Conservation (phyloP, 2,797 vertebrate species). For the Macropus fuliginosus region DNA sequence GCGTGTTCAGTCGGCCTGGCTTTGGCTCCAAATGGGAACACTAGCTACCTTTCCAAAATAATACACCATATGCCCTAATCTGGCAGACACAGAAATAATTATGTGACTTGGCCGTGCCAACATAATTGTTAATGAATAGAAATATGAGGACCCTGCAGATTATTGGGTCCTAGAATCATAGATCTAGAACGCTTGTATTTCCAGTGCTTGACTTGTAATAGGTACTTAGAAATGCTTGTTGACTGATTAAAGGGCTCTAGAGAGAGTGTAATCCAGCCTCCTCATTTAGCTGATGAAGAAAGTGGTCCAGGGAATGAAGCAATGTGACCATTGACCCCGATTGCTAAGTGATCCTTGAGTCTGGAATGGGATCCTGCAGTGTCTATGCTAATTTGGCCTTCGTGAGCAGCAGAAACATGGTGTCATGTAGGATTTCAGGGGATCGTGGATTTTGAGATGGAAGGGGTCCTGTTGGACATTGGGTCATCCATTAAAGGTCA, state of each 20-base stretch:
- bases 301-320: neutral
- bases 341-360: slow-evolving; percentile 7
- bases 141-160: slow-evolving; percentile 72
- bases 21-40: slow-evolving; percentile 74
- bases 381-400: neutral
- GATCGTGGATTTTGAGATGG: neutral
- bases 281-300: neutral
- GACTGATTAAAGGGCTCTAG: neutral
- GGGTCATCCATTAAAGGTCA: neutral
- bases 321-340: neutral
- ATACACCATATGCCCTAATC: slow-evolving; percentile 79
- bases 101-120: slow-evolving; percentile 73
- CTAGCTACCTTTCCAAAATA: slow-evolving; percentile 78
- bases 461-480: neutral
- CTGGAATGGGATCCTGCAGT: neutral
- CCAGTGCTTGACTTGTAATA: neutral
- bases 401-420: neutral
- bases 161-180: slow-evolving; percentile 49
- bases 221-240: neutral
- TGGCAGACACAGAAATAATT: slow-evolving; percentile 79
- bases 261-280: neutral
- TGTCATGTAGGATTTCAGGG: neutral
- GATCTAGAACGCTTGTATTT: neutral
- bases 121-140: slow-evolving; percentile 76
- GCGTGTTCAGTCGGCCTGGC: slow-evolving; percentile 71